A percentile compares a stretch with the other conserved stretches of the same genome.
Conservation (phyloP, 2,888 invertebrate species). For the Oscheius sp. region DNA sequence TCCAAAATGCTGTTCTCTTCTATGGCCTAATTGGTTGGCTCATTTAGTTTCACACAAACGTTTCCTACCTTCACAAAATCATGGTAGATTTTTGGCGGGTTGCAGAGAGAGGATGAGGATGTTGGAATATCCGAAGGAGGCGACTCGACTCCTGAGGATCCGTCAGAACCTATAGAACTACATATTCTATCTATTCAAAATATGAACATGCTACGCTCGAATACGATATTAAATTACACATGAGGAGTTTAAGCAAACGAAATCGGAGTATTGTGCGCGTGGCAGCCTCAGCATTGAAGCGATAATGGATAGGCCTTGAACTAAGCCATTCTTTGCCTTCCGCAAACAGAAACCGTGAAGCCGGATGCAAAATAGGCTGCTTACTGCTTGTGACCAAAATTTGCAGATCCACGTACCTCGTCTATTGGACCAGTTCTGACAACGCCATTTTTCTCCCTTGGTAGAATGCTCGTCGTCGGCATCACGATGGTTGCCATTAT, state of each 20-base stretch:
- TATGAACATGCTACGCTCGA: background rate
- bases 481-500: constrained; percentile 48
- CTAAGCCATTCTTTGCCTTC: constrained; percentile 33
- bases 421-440: constrained; percentile 48
- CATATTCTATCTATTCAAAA: background rate
- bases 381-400: constrained; percentile 8
- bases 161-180: constrained; percentile 44
- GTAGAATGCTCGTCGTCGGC: constrained; percentile 52
- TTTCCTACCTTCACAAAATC: constrained; percentile 49
- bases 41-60: background rate
- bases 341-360: constrained; percentile 36
- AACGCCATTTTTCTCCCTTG: constrained; percentile 44
- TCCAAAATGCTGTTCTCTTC: constrained; percentile 57
- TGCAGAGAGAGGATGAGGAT: constrained; percentile 54
- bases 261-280: constrained; percentile 6
- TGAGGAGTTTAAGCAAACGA: background rate
- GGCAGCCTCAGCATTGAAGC: background rate
- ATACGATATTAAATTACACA: background rate
- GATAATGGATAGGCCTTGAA: constrained; percentile 37
- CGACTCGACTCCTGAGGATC: constrained; percentile 58
- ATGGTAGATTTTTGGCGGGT: constrained; percentile 48
- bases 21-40: constrained; percentile 50
- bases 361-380: constrained; percentile 30
- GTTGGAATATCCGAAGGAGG: constrained; percentile 63
- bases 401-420: constrained; percentile 36